Evolutionary conservation across 2,797 vertebrate genomes (phyloP), one percentile per base, ranked within the genome.

Genomic region (Champsocephalus esox): DNA sequence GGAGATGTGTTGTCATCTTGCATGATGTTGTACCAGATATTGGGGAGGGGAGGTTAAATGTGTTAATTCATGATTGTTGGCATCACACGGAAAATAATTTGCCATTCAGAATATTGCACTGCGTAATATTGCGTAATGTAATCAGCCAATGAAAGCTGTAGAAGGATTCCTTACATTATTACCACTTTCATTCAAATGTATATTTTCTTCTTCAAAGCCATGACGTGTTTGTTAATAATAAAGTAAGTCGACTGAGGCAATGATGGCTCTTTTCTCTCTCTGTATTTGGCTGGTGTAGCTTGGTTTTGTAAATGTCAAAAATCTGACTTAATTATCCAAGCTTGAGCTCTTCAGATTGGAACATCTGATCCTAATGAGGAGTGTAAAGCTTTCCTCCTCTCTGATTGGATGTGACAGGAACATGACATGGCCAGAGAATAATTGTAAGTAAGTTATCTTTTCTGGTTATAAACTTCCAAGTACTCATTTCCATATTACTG

Each of bases 341-440:
- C 67, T 71, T 17, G 34, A 66, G 68, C 68, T 73, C 70, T 80
- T 87, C 81, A 86, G 84, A 91, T 79, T 73, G 81, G 88, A 95
- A 94, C 92, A 93, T 62, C 85, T 84, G 92, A 91, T 93, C 90
- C 94, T 95, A 95, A 95, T 94, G 91, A 93, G 84, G 74, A 87
- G 77, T 77, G 90, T 90, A 93, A 89, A 88, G 91, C 85, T 86
- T 77, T 87, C 85, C 84, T 93, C 87, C 87, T 79, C 88, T 91
- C 86, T 95, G 92, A 93, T 93, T 94, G 91, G 89, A 93, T 94
- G 94, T 95, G 94, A 95, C 94, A 87, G 83, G 84, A 87, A 70
- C 51, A 68, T 67, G 73, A 76, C 69, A 73, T 32, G 57, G 10
- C 13, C 21, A n/a, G 43, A 68, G 45, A 43, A 62, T 70, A 66